These are phyloP conservation scores for Hirtodrosophila cameraria DNA, from an alignment of 2,888 invertebrate genomes.

Conservation along the genomic window DNA sequence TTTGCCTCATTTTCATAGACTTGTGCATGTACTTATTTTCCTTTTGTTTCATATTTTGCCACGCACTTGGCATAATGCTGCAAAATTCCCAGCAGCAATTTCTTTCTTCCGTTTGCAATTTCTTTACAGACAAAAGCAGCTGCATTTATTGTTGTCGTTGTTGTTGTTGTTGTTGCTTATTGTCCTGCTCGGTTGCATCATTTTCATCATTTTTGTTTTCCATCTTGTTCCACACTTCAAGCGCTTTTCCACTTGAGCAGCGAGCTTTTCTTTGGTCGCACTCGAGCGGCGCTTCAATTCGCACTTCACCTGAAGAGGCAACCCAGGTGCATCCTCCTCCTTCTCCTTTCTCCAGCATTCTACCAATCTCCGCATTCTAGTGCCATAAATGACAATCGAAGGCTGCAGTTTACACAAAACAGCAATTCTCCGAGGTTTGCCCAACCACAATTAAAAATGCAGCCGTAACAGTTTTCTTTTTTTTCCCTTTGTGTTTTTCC, in stretches of 20 bases:
- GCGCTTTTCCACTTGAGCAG: constrained; percentile 69
- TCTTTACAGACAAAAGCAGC: constrained; percentile 42
- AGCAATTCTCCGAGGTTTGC: constrained; percentile 6
- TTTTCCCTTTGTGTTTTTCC: background rate
- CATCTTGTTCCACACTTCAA: constrained; percentile 41
- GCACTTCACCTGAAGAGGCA: constrained; percentile 72
- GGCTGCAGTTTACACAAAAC: constrained; percentile 31
- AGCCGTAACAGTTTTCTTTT: constrained; percentile 26
- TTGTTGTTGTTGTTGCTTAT: constrained; percentile 36
- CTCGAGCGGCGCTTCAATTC: constrained; percentile 75
- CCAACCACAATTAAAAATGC: constrained; percentile 41
- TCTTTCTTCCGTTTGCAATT: constrained; percentile 5
- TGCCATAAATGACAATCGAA: constrained; percentile 72
- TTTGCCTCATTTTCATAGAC: constrained; percentile 31
- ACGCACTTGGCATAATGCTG: constrained; percentile 37
- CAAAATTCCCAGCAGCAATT: constrained; percentile 38
- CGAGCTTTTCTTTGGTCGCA: constrained; percentile 69
- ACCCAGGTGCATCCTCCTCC: constrained; percentile 7
- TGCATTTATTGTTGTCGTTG: constrained; percentile 31
- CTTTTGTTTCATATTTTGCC: constrained; percentile 26
- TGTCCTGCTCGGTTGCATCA: constrained; percentile 52
- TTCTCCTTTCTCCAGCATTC: background rate
- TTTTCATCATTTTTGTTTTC: constrained; percentile 51
- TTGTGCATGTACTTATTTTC: constrained; percentile 21
- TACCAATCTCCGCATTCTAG: constrained; percentile 1